Evolutionary conservation across 2,113 vertebrate species (phyloP).

Genomic region (Emydocephalus ijimae): DNA sequence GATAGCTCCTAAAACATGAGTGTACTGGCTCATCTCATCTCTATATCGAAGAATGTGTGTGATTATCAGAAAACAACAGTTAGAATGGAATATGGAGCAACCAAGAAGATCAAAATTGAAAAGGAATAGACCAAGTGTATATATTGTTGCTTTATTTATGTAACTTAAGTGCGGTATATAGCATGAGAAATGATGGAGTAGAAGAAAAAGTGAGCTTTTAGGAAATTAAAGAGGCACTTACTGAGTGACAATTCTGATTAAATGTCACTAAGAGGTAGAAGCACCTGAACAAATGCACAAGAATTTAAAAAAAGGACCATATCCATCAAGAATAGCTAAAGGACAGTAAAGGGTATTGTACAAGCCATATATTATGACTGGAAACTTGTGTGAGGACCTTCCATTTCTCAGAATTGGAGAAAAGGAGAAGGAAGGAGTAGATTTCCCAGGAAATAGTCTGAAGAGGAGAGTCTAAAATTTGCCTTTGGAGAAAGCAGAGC

Average conservation of each 20-base stretch:
- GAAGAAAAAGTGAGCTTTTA: not conserved
- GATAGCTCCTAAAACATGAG: not conserved
- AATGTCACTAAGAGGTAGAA: not conserved
- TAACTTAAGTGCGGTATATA: not conserved
- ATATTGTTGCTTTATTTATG: not conserved
- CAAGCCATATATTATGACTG: not conserved
- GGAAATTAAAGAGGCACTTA: not conserved
- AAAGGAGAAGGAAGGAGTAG: not conserved
- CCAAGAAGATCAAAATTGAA: not conserved
- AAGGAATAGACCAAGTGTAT: not conserved
- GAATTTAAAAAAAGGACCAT: not conserved
- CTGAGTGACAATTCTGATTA: not conserved
- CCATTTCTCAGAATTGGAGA: not conserved
- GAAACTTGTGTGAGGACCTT: not conserved
- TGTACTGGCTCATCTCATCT: not conserved
- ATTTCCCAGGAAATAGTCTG: not conserved
- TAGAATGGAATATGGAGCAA: not conserved
- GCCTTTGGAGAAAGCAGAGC: not conserved
- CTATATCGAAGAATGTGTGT: not conserved
- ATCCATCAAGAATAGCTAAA: not conserved
- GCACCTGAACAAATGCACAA: not conserved
- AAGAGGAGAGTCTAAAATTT: not conserved
- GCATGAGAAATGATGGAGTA: not conserved
- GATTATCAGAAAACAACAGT: not conserved
- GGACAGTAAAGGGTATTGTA: not conserved